phyloP scores from a whole-genome alignment of 1,140 invertebrate species.

The Spodoptera frugiperda region DNA sequence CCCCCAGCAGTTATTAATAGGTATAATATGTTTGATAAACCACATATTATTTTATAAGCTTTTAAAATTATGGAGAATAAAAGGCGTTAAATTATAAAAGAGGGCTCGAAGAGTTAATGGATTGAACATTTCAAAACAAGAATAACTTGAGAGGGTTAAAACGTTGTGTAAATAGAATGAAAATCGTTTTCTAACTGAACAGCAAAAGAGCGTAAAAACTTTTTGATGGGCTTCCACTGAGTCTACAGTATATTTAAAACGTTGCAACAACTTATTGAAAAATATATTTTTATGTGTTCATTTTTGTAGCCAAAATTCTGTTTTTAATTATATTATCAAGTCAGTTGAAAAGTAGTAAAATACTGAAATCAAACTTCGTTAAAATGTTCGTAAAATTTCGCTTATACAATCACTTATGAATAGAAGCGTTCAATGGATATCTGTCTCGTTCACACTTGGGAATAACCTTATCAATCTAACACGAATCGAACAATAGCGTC shows the following conservation, averaged over 20 bases:
- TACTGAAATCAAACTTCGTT: conserved; percentile 42
- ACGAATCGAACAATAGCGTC: conserved; percentile 85
- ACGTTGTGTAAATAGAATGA: conserved; percentile 70
- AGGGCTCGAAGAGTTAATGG: conserved; percentile 58
- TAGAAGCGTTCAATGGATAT: conserved; percentile 75
- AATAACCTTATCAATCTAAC: conserved; percentile 85
- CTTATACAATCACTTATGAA: conserved; percentile 78
- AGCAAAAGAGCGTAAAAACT: conserved; percentile 68
- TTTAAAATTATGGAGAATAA: neutral
- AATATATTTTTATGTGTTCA: neutral
- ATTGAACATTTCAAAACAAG: conserved; percentile 68
- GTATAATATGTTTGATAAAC: neutral
- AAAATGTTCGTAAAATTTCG: conserved; percentile 63
- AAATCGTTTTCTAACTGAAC: conserved; percentile 67
- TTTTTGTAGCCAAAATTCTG: conserved; percentile 21
- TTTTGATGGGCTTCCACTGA: conserved; percentile 62
- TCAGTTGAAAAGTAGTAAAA: neutral
- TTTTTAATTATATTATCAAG: neutral
- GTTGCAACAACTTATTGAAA: conserved; percentile 26
- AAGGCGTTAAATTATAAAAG: conserved; percentile 36
- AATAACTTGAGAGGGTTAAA: conserved; percentile 65
- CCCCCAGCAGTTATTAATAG: neutral
- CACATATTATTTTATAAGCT: no score
- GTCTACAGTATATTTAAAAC: conserved; percentile 56
- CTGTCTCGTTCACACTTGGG: conserved; percentile 83